phyloP scores from a whole-genome alignment of 2,113 vertebrate genomes.

The Spheniscus mendiculus region DNA sequence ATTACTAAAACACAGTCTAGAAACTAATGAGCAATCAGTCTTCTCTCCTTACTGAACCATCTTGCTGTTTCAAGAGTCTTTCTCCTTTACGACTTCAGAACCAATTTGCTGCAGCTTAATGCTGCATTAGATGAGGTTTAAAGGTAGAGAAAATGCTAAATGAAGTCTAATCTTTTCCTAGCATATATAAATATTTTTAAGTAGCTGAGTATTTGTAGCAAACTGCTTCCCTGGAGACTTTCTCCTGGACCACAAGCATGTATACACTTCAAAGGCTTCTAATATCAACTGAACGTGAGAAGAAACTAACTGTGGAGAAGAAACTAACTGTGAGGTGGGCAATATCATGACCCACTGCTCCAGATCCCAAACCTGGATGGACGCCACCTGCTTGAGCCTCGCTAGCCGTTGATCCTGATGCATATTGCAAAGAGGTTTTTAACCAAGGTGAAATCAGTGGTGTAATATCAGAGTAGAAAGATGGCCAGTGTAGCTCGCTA shows the following conservation, averaged over 20 bases:
- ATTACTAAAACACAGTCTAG: not conserved
- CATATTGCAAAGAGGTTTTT: not conserved
- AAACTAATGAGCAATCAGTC: not conserved
- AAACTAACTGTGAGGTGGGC: not conserved
- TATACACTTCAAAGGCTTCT: not conserved
- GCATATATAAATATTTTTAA: constrained; percentile 39
- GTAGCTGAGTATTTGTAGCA: constrained; percentile 1
- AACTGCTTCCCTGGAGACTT: constrained; percentile 22
- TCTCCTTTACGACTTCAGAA: not conserved
- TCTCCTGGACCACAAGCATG: not conserved
- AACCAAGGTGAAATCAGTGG: not conserved
- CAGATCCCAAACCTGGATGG: not conserved
- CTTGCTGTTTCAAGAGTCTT: not conserved
- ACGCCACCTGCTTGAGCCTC: not conserved
- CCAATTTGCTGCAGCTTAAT: constrained; percentile 23
- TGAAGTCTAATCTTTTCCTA: constrained; percentile 3
- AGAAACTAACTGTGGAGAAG: not conserved
- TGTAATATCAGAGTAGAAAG: too few relatives aligned
- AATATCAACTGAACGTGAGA: not conserved
- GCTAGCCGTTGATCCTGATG: too few relatives aligned
- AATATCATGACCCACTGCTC: not conserved
- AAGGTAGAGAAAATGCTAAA: constrained; percentile 23
- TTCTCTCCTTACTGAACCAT: not conserved
- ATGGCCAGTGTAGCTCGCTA: not conserved
- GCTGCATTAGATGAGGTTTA: constrained; percentile 46